Conservation (phyloP, 2,888 invertebrate genomes). For the Microdon myrmicae region DNA sequence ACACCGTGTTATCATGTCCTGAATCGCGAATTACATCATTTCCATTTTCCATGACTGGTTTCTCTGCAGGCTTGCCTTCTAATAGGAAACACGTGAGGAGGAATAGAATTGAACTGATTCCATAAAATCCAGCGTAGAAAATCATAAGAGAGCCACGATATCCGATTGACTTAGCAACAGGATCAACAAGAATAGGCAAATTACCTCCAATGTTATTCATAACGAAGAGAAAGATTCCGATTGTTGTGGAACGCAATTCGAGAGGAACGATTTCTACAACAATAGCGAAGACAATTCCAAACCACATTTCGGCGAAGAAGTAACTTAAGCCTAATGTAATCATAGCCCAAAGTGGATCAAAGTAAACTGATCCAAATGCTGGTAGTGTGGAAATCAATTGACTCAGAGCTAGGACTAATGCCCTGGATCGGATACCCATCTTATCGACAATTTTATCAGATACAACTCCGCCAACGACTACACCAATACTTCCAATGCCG, state of each 20-base stretch:
- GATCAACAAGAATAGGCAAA: constrained; percentile 87
- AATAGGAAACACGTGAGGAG: constrained; percentile 83
- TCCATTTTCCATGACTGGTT: constrained; percentile 41
- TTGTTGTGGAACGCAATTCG: constrained; percentile 82
- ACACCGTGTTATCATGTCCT: constrained; percentile 66
- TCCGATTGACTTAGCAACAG: constrained; percentile 82
- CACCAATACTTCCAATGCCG: constrained; percentile 78
- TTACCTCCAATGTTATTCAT: constrained; percentile 95
- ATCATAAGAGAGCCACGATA: constrained; percentile 87
- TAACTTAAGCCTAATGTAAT: constrained; percentile 88
- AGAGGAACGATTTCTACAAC: constrained; percentile 88
- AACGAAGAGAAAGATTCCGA: constrained; percentile 88
- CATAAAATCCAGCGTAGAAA: constrained; percentile 88
- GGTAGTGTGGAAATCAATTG: constrained; percentile 86
- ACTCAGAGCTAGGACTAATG: constrained; percentile 81
- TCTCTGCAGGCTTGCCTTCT: constrained; percentile 69
- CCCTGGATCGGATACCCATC: constrained; percentile 85
- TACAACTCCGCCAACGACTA: constrained; percentile 77
- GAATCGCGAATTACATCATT: constrained; percentile 56
- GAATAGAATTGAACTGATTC: constrained; percentile 84
- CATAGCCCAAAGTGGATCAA: constrained; percentile 86
- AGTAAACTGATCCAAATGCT: constrained; percentile 86
- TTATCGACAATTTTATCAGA: constrained; percentile 89
- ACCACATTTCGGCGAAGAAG: constrained; percentile 95
- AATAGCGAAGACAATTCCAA: constrained; percentile 90